These are phyloP conservation scores for Ictalurus punctatus DNA, from an alignment of 2,113 vertebrate species.

Conservation along the genomic window DNA sequence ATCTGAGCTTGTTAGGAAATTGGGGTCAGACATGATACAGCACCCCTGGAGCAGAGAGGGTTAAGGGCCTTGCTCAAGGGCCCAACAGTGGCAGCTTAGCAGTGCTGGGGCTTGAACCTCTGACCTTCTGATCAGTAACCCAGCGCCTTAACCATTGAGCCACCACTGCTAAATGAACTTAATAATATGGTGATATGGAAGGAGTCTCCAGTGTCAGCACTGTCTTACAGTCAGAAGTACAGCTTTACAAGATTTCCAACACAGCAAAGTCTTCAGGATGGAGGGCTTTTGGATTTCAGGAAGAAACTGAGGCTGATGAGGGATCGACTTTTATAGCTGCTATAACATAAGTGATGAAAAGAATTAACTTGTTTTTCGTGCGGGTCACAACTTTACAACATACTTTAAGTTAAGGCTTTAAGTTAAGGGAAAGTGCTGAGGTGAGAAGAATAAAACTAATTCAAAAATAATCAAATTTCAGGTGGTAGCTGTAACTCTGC, in stretches of 20 bases:
- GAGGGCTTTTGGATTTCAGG: neutral
- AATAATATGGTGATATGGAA: too few species aligned
- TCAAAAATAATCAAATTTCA: neutral
- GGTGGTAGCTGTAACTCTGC: neutral
- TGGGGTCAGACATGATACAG: too few species aligned
- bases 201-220: neutral
- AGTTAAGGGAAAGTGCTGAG: neutral
- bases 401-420: neutral
- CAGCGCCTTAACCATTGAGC: too few species aligned
- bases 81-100: too few species aligned
- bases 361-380: neutral
- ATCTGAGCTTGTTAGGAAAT: too few species aligned
- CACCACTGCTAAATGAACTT: too few species aligned
- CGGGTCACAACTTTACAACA: neutral
- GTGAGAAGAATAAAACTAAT: neutral
- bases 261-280: neutral
- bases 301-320: neutral
- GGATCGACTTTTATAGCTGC: neutral
- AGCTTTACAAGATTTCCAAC: neutral
- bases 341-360: too few species aligned
- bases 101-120: too few species aligned
- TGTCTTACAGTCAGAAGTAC: neutral
- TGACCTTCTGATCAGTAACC: too few species aligned
- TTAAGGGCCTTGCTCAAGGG: too few species aligned
- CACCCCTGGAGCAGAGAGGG: too few species aligned